phyloP scores from a whole-genome alignment of 2,888 invertebrate species.

The Pachydiplax longipennis region DNA sequence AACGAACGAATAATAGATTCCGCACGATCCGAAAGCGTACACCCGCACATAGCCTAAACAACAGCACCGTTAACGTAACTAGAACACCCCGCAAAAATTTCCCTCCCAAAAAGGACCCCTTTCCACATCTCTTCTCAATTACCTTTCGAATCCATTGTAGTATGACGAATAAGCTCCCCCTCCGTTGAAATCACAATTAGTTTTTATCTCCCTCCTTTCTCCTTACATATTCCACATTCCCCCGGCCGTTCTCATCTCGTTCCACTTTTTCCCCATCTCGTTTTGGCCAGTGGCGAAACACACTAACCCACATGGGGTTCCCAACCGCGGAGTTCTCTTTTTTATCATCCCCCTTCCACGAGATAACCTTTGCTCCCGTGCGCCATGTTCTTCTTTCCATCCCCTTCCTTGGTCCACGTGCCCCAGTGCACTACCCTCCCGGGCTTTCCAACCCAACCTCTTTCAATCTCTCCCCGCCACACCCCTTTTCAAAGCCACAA shows the following conservation, averaged over 20 bases:
- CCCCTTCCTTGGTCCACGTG: no score
- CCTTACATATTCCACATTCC: neutral
- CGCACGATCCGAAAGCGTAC: no score
- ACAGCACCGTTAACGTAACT: no score
- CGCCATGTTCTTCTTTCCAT: neutral
- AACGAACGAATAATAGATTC: no score
- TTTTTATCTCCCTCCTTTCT: neutral
- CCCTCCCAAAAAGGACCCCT: no score
- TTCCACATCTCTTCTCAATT: no score
- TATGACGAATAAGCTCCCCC: neutral
- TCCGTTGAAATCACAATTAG: neutral
- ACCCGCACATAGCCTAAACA: no score
- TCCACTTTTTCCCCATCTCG: neutral
- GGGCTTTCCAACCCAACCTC: neutral
- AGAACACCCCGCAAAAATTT: no score
- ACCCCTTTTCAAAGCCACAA: conserved; percentile 38
- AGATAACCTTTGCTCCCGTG: neutral
- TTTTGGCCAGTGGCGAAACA: neutral
- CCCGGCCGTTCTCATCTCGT: neutral
- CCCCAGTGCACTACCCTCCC: neutral
- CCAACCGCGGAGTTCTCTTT: neutral
- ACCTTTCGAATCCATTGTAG: no score
- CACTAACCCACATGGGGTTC: neutral
- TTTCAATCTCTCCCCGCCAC: neutral
- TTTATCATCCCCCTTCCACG: neutral